These are phyloP conservation scores for Sinodicranocentrus sp. DNA, from an alignment of 2,888 invertebrate species.

Conservation along the genomic window DNA sequence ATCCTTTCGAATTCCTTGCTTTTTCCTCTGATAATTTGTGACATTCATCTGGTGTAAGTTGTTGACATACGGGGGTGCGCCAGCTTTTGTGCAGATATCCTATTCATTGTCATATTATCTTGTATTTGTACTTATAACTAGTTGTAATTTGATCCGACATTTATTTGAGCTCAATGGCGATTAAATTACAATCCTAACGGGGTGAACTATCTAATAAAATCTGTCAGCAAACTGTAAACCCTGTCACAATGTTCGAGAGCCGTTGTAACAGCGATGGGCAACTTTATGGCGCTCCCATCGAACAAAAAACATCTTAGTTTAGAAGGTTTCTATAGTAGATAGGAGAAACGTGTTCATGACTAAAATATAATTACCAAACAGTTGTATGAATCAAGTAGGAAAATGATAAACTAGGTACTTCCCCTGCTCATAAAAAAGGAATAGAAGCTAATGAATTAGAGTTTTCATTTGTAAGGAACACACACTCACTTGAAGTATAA, in stretches of 20 bases:
- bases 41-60: conserved; percentile 35
- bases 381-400: neutral
- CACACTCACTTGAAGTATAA: neutral
- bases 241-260: neutral
- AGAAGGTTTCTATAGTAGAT: neutral
- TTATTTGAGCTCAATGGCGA: conserved; percentile 23
- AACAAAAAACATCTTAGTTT: neutral
- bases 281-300: neutral
- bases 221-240: neutral
- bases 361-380: neutral
- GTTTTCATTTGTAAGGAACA: neutral
- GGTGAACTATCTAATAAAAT: neutral
- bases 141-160: conserved; percentile 38
- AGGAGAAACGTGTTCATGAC: neutral
- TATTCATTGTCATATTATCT: neutral
- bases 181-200: neutral
- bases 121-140: neutral
- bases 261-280: too few relatives aligned
- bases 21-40: conserved; percentile 41
- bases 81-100: conserved; percentile 16
- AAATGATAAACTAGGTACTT: neutral
- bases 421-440: too few relatives aligned
- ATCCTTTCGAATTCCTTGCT: conserved; percentile 21
- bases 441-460: neutral
- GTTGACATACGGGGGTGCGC: neutral